These are phyloP conservation scores for Chiloscyllium plagiosum DNA, from an alignment of 2,113 vertebrate genomes.

Conservation along the genomic window DNA sequence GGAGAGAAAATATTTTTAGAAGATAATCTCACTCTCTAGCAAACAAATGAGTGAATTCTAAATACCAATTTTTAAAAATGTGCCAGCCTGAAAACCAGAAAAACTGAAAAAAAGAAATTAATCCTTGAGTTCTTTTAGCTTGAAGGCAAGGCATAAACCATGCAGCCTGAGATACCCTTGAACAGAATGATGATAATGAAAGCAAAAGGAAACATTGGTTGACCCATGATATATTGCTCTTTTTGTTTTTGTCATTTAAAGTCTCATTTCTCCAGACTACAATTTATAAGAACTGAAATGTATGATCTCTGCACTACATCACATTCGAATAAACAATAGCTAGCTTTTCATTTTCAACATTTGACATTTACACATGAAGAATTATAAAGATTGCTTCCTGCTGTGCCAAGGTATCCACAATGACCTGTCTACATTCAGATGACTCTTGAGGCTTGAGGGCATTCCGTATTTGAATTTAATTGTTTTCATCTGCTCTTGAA, in stretches of 20 bases:
- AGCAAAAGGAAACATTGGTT: background rate
- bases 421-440: conserved; percentile 13
- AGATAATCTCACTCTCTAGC: background rate
- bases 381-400: background rate
- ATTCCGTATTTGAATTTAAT: conserved; percentile 17
- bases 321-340: background rate
- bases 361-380: background rate
- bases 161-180: background rate
- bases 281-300: background rate
- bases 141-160: background rate
- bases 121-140: background rate
- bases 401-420: conserved; percentile 6
- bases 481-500: conserved; percentile 19
- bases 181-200: background rate
- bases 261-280: background rate
- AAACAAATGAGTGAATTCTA: background rate
- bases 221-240: background rate
- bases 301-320: background rate
- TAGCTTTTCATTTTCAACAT: background rate
- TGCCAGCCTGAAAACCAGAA: background rate
- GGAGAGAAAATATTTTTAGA: background rate
- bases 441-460: background rate
- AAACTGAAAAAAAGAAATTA: background rate
- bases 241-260: background rate
- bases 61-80: background rate